Percentiles rank a stretch among this genome's conserved stretches.
Evolutionary conservation across 2,797 vertebrate genomes (phyloP).

Genomic region (Tangara arthus): DNA sequence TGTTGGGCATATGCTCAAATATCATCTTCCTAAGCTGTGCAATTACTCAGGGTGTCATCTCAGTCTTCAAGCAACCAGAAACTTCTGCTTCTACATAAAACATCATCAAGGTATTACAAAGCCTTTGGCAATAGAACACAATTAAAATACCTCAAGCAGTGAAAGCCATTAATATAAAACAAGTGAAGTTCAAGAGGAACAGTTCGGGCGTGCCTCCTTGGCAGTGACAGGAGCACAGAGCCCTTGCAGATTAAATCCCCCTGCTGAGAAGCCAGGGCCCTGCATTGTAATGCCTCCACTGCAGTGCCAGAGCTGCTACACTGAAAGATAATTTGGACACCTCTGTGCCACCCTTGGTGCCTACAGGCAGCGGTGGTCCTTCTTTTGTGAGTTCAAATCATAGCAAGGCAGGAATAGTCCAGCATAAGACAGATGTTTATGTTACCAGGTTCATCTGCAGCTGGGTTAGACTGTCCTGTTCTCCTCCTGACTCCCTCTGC

Average conservation of each 20-base stretch:
- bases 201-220: neutral
- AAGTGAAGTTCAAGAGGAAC: neutral
- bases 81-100: conserved; percentile 38
- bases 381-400: neutral
- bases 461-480: neutral
- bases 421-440: neutral
- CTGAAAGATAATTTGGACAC: neutral
- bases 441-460: neutral
- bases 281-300: neutral
- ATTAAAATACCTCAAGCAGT: conserved; percentile 57
- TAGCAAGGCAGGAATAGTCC: neutral
- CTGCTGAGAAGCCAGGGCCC: neutral
- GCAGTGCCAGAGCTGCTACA: accelerated
- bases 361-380: neutral
- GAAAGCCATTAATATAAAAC: conserved; percentile 45
- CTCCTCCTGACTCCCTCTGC: neutral
- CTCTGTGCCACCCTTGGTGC: neutral
- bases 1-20: conserved; percentile 46
- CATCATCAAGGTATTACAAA: conserved; percentile 37
- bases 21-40: conserved; percentile 34
- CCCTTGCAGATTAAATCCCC: neutral
- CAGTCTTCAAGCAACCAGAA: conserved; percentile 39
- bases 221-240: neutral
- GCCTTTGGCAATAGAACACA: conserved; percentile 50
- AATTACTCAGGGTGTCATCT: conserved; percentile 66